A percentile compares a stretch with the other conserved stretches of the same genome.
phyloP scores from a whole-genome alignment of 2,113 vertebrate genomes.

The Otus sunia region DNA sequence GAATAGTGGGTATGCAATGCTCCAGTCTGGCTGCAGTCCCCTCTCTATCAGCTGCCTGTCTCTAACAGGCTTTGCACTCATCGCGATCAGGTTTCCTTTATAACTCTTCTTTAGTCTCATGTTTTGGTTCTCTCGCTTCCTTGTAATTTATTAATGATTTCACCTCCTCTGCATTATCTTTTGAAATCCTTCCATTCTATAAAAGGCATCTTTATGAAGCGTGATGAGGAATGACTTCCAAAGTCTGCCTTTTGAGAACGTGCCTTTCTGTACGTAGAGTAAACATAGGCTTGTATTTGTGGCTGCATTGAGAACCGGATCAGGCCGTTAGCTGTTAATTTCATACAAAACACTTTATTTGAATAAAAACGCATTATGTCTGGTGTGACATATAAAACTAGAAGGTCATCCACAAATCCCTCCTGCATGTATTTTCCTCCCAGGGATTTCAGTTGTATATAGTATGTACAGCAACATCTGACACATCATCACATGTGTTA shows the following conservation, averaged over 20 bases:
- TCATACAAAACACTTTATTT: neutral
- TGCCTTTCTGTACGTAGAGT: neutral
- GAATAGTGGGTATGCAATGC: neutral
- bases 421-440: constrained; percentile 12
- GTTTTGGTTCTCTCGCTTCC: constrained; percentile 47
- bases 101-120: constrained; percentile 44
- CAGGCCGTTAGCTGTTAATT: neutral
- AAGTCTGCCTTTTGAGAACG: neutral
- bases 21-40: constrained; percentile 67
- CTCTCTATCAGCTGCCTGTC: constrained; percentile 56
- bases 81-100: constrained; percentile 67
- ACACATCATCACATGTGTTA: neutral
- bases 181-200: neutral
- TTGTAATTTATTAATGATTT: constrained; percentile 73
- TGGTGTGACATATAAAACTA: neutral
- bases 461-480: neutral
- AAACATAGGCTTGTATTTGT: neutral
- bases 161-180: constrained; percentile 52
- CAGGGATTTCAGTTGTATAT: neutral
- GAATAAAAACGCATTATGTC: constrained; percentile 19
- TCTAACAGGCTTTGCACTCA: constrained; percentile 28
- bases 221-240: neutral
- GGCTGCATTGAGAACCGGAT: neutral
- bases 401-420: constrained; percentile 18
- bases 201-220: neutral